A percentile compares a stretch with the other conserved stretches of the same genome.
Evolutionary conservation across 2,797 vertebrate genomes (phyloP).

Genomic region (Tangara arthus): DNA sequence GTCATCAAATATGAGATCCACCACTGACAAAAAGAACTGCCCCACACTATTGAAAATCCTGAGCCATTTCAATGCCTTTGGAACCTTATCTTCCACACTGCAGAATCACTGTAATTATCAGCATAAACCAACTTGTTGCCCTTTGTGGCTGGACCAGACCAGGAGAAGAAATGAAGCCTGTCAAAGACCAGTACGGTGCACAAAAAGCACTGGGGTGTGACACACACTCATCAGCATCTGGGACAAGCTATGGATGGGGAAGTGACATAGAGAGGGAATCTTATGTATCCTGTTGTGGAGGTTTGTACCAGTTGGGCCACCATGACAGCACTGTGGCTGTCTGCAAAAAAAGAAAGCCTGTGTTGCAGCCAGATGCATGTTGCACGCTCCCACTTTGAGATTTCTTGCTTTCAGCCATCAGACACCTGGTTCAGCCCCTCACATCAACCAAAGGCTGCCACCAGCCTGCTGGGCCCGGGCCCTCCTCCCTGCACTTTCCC

Average conservation of each 20-base stretch:
- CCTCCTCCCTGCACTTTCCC: background rate
- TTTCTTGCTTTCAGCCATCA: background rate
- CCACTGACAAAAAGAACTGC: background rate
- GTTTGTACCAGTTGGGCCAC: background rate
- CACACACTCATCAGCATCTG: background rate
- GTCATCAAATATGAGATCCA: background rate
- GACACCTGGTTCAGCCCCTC: background rate
- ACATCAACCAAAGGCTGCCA: background rate
- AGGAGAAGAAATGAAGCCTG: background rate
- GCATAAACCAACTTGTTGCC: background rate
- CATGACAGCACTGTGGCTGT: background rate
- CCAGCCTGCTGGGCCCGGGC: accelerated
- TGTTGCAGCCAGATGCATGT: background rate
- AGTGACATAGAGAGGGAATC: background rate
- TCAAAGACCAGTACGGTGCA: background rate
- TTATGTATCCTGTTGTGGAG: background rate
- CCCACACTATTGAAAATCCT: background rate
- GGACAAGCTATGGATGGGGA: background rate
- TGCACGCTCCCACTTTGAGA: background rate
- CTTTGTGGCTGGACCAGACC: background rate
- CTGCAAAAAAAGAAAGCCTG: background rate
- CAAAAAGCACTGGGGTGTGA: accelerated
- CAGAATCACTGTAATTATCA: background rate
- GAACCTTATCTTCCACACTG: background rate
- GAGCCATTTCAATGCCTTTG: background rate